phyloP scores from a whole-genome alignment of 2,797 vertebrate genomes.

The Alauda arvensis region DNA sequence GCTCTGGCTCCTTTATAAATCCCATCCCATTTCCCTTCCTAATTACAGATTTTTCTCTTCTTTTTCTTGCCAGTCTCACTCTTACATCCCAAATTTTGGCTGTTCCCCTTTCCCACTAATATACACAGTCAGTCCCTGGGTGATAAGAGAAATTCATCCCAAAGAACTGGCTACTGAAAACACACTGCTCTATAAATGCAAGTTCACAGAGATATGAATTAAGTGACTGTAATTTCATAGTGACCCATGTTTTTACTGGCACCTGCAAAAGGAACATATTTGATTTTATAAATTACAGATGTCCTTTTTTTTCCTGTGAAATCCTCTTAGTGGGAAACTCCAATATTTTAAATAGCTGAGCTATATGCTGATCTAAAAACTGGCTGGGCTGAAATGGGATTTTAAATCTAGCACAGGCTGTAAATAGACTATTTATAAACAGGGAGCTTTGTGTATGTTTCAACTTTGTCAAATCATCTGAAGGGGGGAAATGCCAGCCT shows the following conservation, averaged over 20 bases:
- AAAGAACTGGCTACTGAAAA: neutral
- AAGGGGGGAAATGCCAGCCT: neutral
- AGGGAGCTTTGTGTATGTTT: neutral
- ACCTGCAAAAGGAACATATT: neutral
- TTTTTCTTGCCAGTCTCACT: neutral
- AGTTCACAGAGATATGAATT: neutral
- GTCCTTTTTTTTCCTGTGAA: neutral
- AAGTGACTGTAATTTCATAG: neutral
- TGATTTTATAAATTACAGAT: slow-evolving; percentile 2
- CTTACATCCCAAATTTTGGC: neutral
- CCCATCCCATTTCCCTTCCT: neutral
- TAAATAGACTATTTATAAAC: slow-evolving; percentile 34
- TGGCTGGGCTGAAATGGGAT: slow-evolving; percentile 5
- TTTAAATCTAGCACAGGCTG: slow-evolving; percentile 22
- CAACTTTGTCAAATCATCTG: neutral
- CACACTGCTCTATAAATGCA: neutral
- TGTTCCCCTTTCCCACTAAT: neutral
- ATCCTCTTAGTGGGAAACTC: neutral
- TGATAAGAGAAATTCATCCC: neutral
- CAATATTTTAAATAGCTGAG: neutral
- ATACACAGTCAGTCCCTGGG: neutral
- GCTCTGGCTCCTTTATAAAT: neutral
- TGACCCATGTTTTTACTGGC: neutral
- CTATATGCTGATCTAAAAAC: neutral
- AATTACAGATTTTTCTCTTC: neutral